Evolutionary conservation across 2,888 invertebrate species (phyloP), one percentile per base, ranked within the genome.

Genomic region (Lasioglossum zephyrum): DNA sequence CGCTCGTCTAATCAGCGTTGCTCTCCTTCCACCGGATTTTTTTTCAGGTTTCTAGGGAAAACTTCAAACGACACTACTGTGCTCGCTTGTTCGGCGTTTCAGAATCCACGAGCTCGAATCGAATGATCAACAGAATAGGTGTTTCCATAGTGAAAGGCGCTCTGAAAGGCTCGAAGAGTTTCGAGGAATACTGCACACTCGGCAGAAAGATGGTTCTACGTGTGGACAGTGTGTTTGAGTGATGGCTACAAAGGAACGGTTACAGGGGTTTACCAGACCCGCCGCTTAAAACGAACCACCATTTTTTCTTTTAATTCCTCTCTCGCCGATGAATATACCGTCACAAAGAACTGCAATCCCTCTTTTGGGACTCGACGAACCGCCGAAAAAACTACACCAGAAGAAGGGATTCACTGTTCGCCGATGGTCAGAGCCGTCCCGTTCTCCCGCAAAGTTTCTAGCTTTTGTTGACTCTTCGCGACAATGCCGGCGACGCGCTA

Each of bases 231-330:
- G 18, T 66, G 31, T 36, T 31, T 18, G 36, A 66, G 9, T 36
- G 66, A 31, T 66, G 18, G 18, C 31, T 36, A 36, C 66, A 66
- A 66, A 66, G 18, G 66, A 66, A 36, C 36, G 8, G 66, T 66
- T 36, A 66, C 66, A 66, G 18, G 18, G 18, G 60, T 31, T 60
- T 60, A 60, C 66, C 66, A 18, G 18, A 31, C 16, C 18, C 16
- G 36, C 18, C 66, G 36, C 66, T 66, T 66, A 66, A 31, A 66
- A 66, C 31, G 36, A 8, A 66, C 66, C 63, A 36, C 31, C 66
- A 36, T 36, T 66, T 66, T 66, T 66, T 66, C 66, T 66, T 66
- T 66, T 66, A 66, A 66, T 66, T 66, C 60, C 26, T 31, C 26
- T 60, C 36, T 18, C 18, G 66, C 6, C 18, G 18, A 16, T 36